Evolutionary conservation across 2,888 invertebrate species (phyloP), one percentile per base, ranked within the genome.

Genomic region (Suillia variegata): DNA sequence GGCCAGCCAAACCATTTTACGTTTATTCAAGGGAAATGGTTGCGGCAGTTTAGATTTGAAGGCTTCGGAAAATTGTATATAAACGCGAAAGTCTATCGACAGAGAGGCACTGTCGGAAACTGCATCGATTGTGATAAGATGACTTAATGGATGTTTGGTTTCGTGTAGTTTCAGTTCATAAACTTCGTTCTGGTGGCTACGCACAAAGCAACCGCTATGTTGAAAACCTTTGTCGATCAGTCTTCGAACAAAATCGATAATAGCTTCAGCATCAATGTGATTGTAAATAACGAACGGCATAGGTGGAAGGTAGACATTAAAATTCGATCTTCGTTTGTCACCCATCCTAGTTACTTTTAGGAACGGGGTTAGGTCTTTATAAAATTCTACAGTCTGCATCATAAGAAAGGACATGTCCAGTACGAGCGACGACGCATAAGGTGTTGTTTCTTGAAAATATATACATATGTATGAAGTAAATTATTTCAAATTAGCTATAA

Each of bases 171-270:
- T 54, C 8, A 66, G 34, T 58, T 64, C 62, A 54, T 66, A 66
- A 48, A 66, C 62, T 33, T 66, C 66, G 8, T 58, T 62, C 18
- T 42, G 49, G 4, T 58, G 64, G 13, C 66, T 64, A 38, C 66
- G 62, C 1, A 66, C 61, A 58, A 61, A 66, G 49, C 54, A 58
- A 2, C 62, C 62, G 20, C 15, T 49, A 1, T 17, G 18, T n/a
- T 13, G 5, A 12, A 66, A 31, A 13, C 64, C 62, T 8, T 49
- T 33, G 1, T 51, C 12, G 2, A 64, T 22, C 2, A 52, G 38
- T 18, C 49, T 24, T 55, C 62, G 59, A 10, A 65, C 38, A 10
- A 17, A n/a, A 20, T 57, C 47, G 21, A 54, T 58, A 26, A 65
- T 49, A 26, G 54, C 53, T 22, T 22, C 50, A n/a, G 62, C 48